These are phyloP conservation scores for Tridacna gigas DNA, from an alignment of 2,888 invertebrate species.

Conservation along the genomic window DNA sequence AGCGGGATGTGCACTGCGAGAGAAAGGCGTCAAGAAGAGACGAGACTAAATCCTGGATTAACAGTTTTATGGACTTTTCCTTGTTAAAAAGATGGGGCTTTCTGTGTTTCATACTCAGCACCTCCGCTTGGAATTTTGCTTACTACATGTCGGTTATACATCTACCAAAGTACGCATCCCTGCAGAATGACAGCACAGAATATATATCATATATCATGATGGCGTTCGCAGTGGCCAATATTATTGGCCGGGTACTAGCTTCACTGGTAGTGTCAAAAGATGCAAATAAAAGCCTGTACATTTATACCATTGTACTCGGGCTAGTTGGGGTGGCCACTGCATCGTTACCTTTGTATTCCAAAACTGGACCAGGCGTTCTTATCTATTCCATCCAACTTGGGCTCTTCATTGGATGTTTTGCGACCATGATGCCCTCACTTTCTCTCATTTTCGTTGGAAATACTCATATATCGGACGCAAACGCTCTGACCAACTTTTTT, in stretches of 20 bases:
- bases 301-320: slow-evolving; percentile 28
- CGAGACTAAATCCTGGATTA: slow-evolving; percentile 1
- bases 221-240: slow-evolving; percentile 48
- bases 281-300: slow-evolving; percentile 16
- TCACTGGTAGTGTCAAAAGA: slow-evolving; percentile 33
- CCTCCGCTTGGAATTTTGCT: slow-evolving; percentile 54
- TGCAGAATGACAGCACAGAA: slow-evolving; percentile 22
- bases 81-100: slow-evolving; percentile 41
- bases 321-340: slow-evolving; percentile 40
- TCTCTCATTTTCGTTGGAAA: slow-evolving; percentile 57
- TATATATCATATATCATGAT: slow-evolving; percentile 52
- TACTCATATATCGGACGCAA: slow-evolving; percentile 54
- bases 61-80: slow-evolving; percentile 38
- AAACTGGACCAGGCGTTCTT: slow-evolving; percentile 14
- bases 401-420: slow-evolving; percentile 54
- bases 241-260: slow-evolving; percentile 44
- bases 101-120: slow-evolving; percentile 49
- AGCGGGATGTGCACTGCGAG: slow-evolving; percentile 32
- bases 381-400: slow-evolving; percentile 55
- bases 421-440: slow-evolving; percentile 58
- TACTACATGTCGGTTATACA: slow-evolving; percentile 44
- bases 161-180: slow-evolving; percentile 50
- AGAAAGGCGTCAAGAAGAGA: neutral
- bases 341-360: slow-evolving; percentile 50
- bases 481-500: slow-evolving; percentile 56